Evolutionary conservation across 64 coral and sea anemone species (phyloP), one percentile per base, ranked within the genome.

Genomic region (Montipora efflorescens): DNA sequence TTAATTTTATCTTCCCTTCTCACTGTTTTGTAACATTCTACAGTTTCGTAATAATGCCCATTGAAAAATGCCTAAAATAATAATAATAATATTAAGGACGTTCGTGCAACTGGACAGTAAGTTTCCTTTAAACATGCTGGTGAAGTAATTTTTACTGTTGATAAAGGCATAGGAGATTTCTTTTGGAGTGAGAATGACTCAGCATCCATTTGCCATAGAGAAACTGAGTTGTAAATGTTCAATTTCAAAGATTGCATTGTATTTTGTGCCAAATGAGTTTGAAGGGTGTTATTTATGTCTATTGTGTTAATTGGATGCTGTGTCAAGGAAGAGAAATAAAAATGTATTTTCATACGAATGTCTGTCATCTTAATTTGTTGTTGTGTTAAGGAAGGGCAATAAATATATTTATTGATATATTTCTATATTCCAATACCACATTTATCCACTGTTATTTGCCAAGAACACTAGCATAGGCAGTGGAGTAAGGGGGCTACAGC

Each of bases 181-280:
- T 51, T 50, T 45, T 50, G 11, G 36, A 49, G 71, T 71, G 49
- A 13, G 66, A 86, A 28, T 71, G 62, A 84, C 6, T 57, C 8
- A 16, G 7, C 18, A 18, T 64, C 61, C 14, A 0, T 67, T 28
- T 67, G 28, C 6, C 28, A 8, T 8, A 9, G 36, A 36, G 0
- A 76, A 76, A 86, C 21, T 2, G 58, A 86, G 48, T 86, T 86
- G 82, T 86, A 86, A 22, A 86, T 86, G 71, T 86, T 50, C 43
- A 86, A n/a, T 84, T n/a, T 70, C 62, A n/a, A 68, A 12, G 19
- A 23, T 16, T 71, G 45, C 14, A 13, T 23, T 18, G 21, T 86
- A 86, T 71, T 86, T 86, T 86, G 9, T 71, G 82, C 46, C 13
- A 82, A 69, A n/a, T 71, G 19, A 71, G 44, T 86, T 72, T 86